Conservation (phyloP, 2,113 vertebrate species). For the Xenopus laevis region DNA sequence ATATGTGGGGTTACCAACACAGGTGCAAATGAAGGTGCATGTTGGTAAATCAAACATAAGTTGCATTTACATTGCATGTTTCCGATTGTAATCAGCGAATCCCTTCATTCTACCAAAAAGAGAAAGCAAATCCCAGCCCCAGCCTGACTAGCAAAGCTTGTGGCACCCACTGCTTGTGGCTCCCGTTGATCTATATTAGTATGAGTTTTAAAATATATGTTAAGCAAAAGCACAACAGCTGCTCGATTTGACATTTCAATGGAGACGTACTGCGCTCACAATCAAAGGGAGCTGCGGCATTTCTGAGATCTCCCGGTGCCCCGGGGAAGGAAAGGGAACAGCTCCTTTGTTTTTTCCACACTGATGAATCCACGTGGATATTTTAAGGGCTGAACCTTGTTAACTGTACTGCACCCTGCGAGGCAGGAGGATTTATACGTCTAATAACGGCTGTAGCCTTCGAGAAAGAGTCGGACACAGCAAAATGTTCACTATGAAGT, state of each 20-base stretch:
- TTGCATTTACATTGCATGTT: too few species aligned
- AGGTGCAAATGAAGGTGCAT: too few species aligned
- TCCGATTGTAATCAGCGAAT: too few species aligned
- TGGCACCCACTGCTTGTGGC: too few species aligned
- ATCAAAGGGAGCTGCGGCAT: background rate
- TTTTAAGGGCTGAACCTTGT: conserved; percentile 7
- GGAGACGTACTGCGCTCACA: background rate
- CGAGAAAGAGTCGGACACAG: background rate
- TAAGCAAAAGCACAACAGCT: too few species aligned
- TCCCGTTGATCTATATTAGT: too few species aligned
- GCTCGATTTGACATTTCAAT: background rate
- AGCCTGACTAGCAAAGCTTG: too few species aligned
- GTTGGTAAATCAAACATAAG: too few species aligned
- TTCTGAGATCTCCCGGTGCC: background rate
- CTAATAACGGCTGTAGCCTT: background rate
- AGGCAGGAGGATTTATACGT: conserved; percentile 1
- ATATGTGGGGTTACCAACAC: too few species aligned
- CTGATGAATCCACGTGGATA: conserved; percentile 8
- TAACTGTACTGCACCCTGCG: conserved; percentile 3
- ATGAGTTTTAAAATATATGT: too few species aligned
- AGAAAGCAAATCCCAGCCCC: too few species aligned
- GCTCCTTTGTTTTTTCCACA: conserved; percentile 10
- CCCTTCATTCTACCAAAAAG: too few species aligned
- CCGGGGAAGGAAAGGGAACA: background rate
- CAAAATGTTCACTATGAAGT: background rate